Evolutionary conservation across 1,140 invertebrate genomes (phyloP).

Genomic region (Drosophila hydei): DNA sequence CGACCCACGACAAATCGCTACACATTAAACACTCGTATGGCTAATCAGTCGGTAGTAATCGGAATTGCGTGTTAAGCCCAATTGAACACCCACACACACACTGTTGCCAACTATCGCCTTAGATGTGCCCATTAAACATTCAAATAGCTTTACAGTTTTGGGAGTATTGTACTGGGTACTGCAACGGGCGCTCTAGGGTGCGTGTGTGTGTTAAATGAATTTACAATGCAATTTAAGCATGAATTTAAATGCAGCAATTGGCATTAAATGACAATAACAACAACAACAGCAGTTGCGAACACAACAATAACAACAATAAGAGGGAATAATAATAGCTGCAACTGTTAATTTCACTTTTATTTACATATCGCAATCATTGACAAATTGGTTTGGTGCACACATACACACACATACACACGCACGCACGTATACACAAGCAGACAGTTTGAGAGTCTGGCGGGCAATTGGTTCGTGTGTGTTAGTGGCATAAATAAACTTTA

Average conservation of each 20-base stretch:
- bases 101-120: too few species aligned
- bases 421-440: too few species aligned
- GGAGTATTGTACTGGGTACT: neutral
- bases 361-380: conserved; percentile 43
- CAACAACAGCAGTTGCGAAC: too few species aligned
- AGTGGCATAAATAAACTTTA: conserved; percentile 26
- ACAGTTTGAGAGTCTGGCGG: conserved; percentile 22
- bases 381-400: conserved; percentile 60
- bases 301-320: conserved; percentile 2
- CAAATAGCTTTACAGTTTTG: neutral
- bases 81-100: neutral
- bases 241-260: conserved; percentile 29
- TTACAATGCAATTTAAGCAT: conserved; percentile 62
- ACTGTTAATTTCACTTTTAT: conserved; percentile 69
- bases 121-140: too few species aligned
- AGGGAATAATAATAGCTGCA: conserved; percentile 21
- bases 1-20: conserved; percentile 22
- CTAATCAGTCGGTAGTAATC: conserved; percentile 1
- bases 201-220: conserved; percentile 42
- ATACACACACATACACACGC: conserved; percentile 6
- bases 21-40: conserved; percentile 21
- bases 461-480: conserved; percentile 39
- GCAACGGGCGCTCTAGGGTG: neutral
- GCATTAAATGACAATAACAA: conserved; percentile 3
- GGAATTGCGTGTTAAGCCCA: conserved; percentile 11